Evolutionary conservation across 2,888 invertebrate genomes (phyloP).

Genomic region (Oxytorus armatus): DNA sequence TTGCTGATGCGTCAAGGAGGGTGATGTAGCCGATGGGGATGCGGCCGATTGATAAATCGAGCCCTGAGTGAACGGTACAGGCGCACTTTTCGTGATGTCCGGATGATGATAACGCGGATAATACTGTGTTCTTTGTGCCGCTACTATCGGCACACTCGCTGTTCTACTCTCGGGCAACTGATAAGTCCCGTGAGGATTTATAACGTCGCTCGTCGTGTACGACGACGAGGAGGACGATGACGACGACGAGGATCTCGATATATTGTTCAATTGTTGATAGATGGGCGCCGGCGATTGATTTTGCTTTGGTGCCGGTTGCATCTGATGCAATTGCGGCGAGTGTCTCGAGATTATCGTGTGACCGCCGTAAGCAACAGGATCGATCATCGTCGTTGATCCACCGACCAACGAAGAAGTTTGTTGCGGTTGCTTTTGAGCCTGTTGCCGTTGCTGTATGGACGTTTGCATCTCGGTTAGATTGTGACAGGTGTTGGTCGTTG

Average conservation of each 20-base stretch:
- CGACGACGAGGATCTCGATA: conserved; percentile 76
- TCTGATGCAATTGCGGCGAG: conserved; percentile 75
- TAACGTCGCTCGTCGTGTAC: conserved; percentile 68
- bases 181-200: conserved; percentile 71
- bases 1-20: conserved; percentile 77
- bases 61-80: conserved; percentile 78
- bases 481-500: conserved; percentile 65
- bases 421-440: conserved; percentile 63
- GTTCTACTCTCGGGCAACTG: conserved; percentile 70
- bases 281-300: conserved; percentile 77
- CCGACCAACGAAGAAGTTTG: conserved; percentile 58
- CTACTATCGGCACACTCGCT: conserved; percentile 68
- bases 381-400: conserved; percentile 7
- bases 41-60: conserved; percentile 77
- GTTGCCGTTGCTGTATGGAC: conserved; percentile 70
- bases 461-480: conserved; percentile 81
- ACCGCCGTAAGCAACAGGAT: conserved; percentile 41
- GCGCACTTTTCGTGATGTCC: conserved; percentile 81
- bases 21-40: conserved; percentile 82
- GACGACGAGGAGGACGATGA: conserved; percentile 75
- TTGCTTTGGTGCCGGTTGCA: conserved; percentile 74
- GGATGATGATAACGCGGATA: conserved; percentile 82
- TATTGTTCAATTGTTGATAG: conserved; percentile 79
- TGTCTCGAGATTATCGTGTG: conserved; percentile 39
- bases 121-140: conserved; percentile 79